Evolutionary conservation across 2,113 vertebrate species (phyloP).

Genomic region (Coryphaenoides rupestris): DNA sequence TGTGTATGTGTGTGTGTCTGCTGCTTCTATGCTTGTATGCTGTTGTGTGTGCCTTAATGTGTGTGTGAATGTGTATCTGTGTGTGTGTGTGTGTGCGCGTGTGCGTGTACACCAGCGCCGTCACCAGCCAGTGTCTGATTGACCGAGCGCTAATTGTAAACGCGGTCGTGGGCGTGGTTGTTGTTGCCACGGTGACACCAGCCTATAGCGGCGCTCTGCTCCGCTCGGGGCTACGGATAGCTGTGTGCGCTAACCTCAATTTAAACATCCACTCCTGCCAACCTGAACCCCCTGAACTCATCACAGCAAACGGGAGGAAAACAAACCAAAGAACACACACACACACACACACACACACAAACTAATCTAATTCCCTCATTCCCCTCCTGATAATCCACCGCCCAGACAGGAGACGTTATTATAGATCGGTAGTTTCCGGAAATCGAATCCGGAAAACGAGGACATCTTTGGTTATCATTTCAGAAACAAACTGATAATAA

Average conservation of each 20-base stretch:
- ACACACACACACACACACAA: too few relatives aligned
- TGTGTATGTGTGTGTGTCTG: not conserved
- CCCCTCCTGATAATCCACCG: conserved; percentile 16
- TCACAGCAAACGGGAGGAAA: not conserved
- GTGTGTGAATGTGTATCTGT: not conserved
- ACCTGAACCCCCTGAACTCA: conserved; percentile 47
- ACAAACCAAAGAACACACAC: not conserved
- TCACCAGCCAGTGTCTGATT: conserved; percentile 28
- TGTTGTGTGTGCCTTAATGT: not conserved
- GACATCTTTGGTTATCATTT: too few relatives aligned
- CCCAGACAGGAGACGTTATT: not conserved
- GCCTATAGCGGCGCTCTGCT: conserved; percentile 14
- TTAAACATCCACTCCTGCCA: conserved; percentile 38
- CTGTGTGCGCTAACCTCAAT: conserved; percentile 37
- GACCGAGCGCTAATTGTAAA: conserved; percentile 53
- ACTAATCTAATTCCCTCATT: not conserved
- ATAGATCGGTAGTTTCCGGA: not conserved
- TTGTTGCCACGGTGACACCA: conserved; percentile 52
- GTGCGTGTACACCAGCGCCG: not conserved
- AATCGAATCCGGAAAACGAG: too few relatives aligned
- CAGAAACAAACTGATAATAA: too few relatives aligned
- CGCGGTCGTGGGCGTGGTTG: conserved; percentile 36
- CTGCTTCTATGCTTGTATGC: not conserved
- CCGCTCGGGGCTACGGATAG: conserved; percentile 33
- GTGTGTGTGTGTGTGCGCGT: not conserved